A percentile compares a stretch with the other conserved stretches of the same genome.
Conservation (phyloP, 1,140 invertebrate genomes). For the Limonius californicus region DNA sequence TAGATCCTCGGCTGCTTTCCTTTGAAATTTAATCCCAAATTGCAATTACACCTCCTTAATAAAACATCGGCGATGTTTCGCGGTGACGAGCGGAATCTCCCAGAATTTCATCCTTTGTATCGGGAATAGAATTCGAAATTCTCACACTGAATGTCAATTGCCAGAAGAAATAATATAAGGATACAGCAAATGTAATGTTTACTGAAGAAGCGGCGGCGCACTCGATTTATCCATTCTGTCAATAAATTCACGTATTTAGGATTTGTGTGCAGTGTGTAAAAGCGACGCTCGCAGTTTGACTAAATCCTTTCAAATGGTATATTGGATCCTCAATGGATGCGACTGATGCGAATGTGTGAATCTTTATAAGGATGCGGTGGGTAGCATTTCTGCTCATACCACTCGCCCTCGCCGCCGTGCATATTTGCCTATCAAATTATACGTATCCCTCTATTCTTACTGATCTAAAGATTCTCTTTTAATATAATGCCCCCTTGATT, state of each 20-base stretch:
- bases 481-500: too few relatives aligned
- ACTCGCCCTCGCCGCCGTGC: not conserved
- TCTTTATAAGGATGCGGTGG: conserved; percentile 23
- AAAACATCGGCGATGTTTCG: not conserved
- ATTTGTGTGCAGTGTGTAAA: conserved; percentile 43
- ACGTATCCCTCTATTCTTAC: too few relatives aligned
- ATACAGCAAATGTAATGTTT: conserved; percentile 16
- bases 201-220: conserved; percentile 7
- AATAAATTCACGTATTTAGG: conserved; percentile 45
- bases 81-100: too few relatives aligned
- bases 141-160: too few relatives aligned
- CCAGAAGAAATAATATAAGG: not conserved
- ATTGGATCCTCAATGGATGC: conserved; percentile 40
- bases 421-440: conserved; percentile 14
- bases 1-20: not conserved
- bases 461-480: too few relatives aligned
- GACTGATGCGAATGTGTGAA: conserved; percentile 21
- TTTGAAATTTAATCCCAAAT: not conserved
- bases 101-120: too few relatives aligned
- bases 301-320: conserved; percentile 46
- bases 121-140: too few relatives aligned
- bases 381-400: conserved; percentile 16
- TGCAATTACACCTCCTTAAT: not conserved
- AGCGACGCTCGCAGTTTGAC: conserved; percentile 40
- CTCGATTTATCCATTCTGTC: conserved; percentile 28